These are phyloP conservation scores for Poeciliopsis presidionis DNA, from an alignment of 2,797 vertebrate genomes.

Conservation along the genomic window DNA sequence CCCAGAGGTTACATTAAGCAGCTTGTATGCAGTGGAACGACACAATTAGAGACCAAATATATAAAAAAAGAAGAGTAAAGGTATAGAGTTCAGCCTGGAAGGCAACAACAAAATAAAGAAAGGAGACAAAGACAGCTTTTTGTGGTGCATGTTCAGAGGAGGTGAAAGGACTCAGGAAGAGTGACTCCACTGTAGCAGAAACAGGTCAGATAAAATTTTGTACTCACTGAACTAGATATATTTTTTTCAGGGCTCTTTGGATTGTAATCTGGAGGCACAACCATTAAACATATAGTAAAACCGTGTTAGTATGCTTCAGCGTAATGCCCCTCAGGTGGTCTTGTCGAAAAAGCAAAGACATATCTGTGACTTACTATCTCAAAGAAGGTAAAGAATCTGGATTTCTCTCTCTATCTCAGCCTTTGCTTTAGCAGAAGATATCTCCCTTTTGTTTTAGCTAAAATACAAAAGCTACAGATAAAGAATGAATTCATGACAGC, in stretches of 20 bases:
- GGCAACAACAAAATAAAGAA: constrained; percentile 43
- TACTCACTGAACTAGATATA: constrained; percentile 38
- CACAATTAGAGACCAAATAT: constrained; percentile 31
- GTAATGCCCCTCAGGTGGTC: constrained; percentile 33
- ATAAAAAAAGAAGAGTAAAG: constrained; percentile 9
- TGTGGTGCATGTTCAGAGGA: constrained; percentile 13
- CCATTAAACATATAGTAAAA: constrained; percentile 24
- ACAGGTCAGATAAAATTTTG: constrained; percentile 55
- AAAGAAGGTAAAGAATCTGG: not conserved
- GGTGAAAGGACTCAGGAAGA: constrained; percentile 40
- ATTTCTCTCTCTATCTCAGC: not conserved
- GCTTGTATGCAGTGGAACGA: constrained; percentile 62
- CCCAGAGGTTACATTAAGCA: constrained; percentile 73
- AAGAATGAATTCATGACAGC: constrained; percentile 31
- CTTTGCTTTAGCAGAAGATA: not conserved
- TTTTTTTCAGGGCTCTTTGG: constrained; percentile 11
- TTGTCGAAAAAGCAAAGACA: constrained; percentile 16
- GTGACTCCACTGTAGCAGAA: constrained; percentile 59
- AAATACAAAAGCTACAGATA: constrained; percentile 24
- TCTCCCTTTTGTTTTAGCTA: constrained; percentile 5
- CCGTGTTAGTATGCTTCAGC: constrained; percentile 18
- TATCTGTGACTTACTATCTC: constrained; percentile 7
- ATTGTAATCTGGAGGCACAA: constrained; percentile 25
- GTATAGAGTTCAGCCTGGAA: constrained; percentile 26
- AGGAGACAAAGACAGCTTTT: constrained; percentile 36